Conservation (phyloP, 2,113 vertebrate genomes). For the Budorcas taxicolor region DNA sequence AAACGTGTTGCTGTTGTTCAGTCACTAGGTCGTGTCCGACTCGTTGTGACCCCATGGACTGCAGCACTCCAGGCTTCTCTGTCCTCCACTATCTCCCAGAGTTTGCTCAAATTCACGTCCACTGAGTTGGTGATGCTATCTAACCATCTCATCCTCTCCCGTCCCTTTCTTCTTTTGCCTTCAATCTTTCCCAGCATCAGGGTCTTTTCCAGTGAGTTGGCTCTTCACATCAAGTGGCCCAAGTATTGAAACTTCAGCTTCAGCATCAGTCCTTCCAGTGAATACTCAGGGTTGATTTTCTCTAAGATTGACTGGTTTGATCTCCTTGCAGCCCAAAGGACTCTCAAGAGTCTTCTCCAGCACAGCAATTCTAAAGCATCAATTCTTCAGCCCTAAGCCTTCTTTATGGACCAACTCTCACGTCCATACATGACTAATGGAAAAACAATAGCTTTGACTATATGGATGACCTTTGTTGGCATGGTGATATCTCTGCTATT, state of each 20-base stretch:
- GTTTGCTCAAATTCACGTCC: background rate
- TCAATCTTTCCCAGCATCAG: background rate
- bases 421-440: background rate
- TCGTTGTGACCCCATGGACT: background rate
- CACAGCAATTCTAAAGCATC: background rate
- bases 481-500: background rate
- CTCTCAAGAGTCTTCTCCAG: background rate
- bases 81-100: background rate
- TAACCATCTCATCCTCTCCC: background rate
- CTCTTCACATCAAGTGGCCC: background rate
- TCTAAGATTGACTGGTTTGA: background rate
- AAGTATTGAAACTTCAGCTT: background rate
- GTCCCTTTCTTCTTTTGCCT: background rate
- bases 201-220: background rate
- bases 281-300: background rate
- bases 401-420: background rate
- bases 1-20: background rate
- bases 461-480: background rate
- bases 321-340: background rate
- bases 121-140: background rate
- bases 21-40: background rate
- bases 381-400: background rate
- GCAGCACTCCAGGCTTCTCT: background rate
- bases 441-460: background rate
- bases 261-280: background rate